Percentiles rank a stretch among this genome's conserved stretches.
Conservation (phyloP, 1,140 invertebrate species). For the Papilio xuthus region DNA sequence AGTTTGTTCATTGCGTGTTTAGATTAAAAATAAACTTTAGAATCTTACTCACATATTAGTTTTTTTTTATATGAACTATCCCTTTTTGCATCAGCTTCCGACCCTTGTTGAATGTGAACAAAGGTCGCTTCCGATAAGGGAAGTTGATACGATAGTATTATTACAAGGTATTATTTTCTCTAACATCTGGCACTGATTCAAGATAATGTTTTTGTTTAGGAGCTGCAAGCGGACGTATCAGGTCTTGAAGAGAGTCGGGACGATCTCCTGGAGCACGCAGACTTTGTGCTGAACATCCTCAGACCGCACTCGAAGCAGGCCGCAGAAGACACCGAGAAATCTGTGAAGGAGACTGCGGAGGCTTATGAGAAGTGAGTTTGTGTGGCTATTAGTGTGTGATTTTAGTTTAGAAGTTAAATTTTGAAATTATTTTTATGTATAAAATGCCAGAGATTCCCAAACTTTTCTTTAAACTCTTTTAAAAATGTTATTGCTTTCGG, state of each 20-base stretch:
- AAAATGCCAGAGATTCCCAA: not conserved
- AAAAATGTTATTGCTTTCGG: too few relatives aligned
- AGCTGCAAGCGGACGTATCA: slow-evolving; percentile 70
- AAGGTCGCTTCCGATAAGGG: not conserved
- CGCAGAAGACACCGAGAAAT: slow-evolving; percentile 81
- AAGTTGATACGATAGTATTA: not conserved
- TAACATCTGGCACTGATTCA: not conserved
- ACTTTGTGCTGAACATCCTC: slow-evolving; percentile 84
- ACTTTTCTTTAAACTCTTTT: too few relatives aligned
- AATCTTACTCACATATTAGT: not conserved
- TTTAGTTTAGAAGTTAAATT: slow-evolving; percentile 34
- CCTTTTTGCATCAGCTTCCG: not conserved
- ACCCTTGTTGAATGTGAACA: too few relatives aligned
- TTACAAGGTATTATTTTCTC: too few relatives aligned
- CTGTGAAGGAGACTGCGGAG: slow-evolving; percentile 82
- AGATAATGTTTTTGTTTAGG: slow-evolving; percentile 50
- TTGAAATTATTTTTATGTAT: not conserved
- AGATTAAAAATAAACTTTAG: not conserved
- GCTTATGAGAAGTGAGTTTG: slow-evolving; percentile 85
- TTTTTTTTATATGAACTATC: not conserved
- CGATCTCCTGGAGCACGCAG: slow-evolving; percentile 70
- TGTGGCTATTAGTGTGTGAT: slow-evolving; percentile 36
- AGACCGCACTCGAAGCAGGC: slow-evolving; percentile 82
- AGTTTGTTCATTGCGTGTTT: not conserved
- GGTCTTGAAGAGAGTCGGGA: slow-evolving; percentile 69